Evolutionary conservation across 2,113 vertebrate species (phyloP).

Genomic region (Solenodon paradoxus): DNA sequence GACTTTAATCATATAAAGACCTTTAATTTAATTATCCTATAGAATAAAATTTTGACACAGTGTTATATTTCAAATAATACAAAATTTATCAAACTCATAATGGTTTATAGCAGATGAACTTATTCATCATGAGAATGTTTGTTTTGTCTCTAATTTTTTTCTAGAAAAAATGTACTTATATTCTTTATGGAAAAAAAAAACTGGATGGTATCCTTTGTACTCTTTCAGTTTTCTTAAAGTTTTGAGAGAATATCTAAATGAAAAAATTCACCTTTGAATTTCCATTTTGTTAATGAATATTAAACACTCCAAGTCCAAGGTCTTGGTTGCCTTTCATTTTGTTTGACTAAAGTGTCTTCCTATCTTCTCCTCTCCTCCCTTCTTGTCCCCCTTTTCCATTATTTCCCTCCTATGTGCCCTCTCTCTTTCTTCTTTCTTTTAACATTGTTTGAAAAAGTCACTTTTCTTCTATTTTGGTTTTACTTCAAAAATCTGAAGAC

Average conservation of each 20-base stretch:
- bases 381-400: neutral
- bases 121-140: neutral
- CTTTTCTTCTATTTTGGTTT: neutral
- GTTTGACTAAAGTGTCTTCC: neutral
- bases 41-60: neutral
- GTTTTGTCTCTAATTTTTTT: neutral
- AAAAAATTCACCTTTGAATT: neutral
- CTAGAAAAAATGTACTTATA: neutral
- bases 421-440: neutral
- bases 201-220: neutral
- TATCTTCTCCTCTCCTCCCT: neutral
- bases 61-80: neutral
- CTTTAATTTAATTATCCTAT: neutral
- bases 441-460: neutral
- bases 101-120: neutral
- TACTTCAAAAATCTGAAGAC: neutral
- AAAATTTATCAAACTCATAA: slow-evolving; percentile 1
- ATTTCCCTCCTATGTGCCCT: neutral
- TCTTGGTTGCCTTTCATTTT: neutral
- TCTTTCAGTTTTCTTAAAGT: neutral
- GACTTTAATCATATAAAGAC: neutral
- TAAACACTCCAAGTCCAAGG: neutral
- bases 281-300: neutral
- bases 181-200: slow-evolving; percentile 28
- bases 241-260: slow-evolving; percentile 5